phyloP scores from a whole-genome alignment of 2,113 vertebrate species.

The Phaethornis superciliosus region DNA sequence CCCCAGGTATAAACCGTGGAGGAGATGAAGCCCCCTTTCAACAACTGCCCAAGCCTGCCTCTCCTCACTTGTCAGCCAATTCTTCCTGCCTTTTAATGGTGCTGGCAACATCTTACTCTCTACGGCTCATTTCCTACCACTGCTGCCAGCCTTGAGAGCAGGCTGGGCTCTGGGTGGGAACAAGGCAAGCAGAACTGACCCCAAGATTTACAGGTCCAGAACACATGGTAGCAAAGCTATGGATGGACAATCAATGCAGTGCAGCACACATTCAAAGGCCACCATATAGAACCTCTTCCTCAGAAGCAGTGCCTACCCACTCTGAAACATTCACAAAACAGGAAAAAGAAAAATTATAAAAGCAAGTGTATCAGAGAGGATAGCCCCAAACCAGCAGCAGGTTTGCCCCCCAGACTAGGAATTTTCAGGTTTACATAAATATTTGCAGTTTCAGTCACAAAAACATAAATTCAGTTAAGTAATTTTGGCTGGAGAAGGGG shows the following conservation, averaged over 20 bases:
- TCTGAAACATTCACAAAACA: fast-evolving
- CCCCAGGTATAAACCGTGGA: slow-evolving; percentile 35
- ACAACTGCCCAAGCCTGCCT: slow-evolving; percentile 32
- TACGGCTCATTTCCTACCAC: neutral
- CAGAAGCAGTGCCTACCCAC: neutral
- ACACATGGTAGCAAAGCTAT: fast-evolving
- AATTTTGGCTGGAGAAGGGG: neutral
- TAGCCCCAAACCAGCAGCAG: neutral
- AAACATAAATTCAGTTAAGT: neutral
- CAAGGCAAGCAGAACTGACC: neutral
- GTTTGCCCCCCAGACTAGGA: neutral
- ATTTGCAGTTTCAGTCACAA: neutral
- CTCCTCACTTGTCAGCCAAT: slow-evolving; percentile 28
- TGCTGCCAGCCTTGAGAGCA: slow-evolving; percentile 11
- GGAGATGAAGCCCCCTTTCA: slow-evolving; percentile 45
- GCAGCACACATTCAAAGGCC: neutral
- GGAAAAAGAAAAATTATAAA: neutral
- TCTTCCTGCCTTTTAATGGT: slow-evolving; percentile 42
- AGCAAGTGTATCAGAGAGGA: neutral
- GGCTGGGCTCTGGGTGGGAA: neutral
- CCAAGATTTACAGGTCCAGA: neutral
- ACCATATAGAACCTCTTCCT: neutral
- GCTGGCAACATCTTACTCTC: slow-evolving; percentile 7
- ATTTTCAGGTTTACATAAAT: neutral
- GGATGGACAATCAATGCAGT: neutral